Base-by-base conservation (phyloP, 2,888 invertebrate species). In the Drosophila testacea region DNA sequence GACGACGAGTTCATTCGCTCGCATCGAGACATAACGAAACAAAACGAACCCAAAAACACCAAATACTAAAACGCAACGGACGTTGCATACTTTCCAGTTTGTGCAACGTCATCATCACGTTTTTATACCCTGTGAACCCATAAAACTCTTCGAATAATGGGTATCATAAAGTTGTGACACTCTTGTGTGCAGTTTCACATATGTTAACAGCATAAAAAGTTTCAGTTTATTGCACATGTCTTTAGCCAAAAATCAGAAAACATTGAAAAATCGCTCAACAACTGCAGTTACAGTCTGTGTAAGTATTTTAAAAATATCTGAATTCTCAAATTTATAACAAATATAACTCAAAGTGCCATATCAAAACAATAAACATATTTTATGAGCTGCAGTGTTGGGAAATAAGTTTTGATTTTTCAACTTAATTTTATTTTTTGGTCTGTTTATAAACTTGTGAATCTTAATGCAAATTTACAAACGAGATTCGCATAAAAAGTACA, bases 41-140 rank as follows among this genome's bases (percentile, higher is more conserved):
- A 27, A 41, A 42, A 51, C 51, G 66, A 72, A 50, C 39, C 67
- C 13, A 44, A 55, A 50, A 69, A 44, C 70, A 55, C 41, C 39
- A 32, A 54, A 48, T 22, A 3, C 22, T 22, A 22, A 59, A 76
- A 46, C 63, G 67, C 73, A 65, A 61, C 68, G 57, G 46, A 55
- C 73, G 52, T 60, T 77, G 76, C 78, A 76, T 65, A 73, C 61
- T 76, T 77, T 73, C 68, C 78, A 78, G 76, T 64, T 68, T 60
- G 48, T 48, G 56, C 56, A 48, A 52, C 74, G 71, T 74, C 74
- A 64, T 75, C 75, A 69, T 68, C 74, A 50, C 64, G 44, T 51
- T 32, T n/a, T 32, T 22, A 64, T 73, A 73, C 73, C 73, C 75
- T 57, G 38, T 57, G 38, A 16, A 16, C 16, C 22, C n/a, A 6